Base-by-base conservation (phyloP, 2,888 invertebrate genomes). In the Volucella zonaria region DNA sequence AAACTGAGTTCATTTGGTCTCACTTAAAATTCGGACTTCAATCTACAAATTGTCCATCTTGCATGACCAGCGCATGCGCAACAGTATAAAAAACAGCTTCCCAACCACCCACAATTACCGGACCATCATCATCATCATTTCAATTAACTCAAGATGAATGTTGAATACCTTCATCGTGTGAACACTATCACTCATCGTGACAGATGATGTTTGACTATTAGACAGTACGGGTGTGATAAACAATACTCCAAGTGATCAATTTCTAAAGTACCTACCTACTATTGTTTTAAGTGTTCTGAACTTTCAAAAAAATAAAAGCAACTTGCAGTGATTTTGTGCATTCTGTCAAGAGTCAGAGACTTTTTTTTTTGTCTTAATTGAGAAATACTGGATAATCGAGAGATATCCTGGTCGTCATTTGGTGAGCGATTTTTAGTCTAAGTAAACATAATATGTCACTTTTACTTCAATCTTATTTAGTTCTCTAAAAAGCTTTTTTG, bases 171-270 rank as follows among this genome's bases (percentile, higher is more conserved):
- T 74, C 52, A 45, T 78, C 51, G 62, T 68, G 62, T 74, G 74
- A 68, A 78, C 74, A 79, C 64, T 64, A 82, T 68, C 74, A 82
- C 56, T 74, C 58, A 73, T 68, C 68, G 18, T 70, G 78, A 82
- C 82, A 82, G 82, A 82, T 82, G 74, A 82, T 45, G 45, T 54
- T 82, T 74, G 74, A 58, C 82, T 70, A 82, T 74, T 68, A 74
- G 51, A 52, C 58, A 78, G 82, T 74, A 51, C 78, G 78, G 82
- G 64, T 79, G 78, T 82, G 62, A 58, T 43, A 59, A 64, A 52
- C 15, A 15, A 62, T 38, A 18, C 49, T 80, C 31, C 31, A 31
- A 31, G 11, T 47, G 61, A 49, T 52, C 31, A 56, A 18, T 40
- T 45, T 11, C 2, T 4, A 51, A 31, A 31, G 31, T 31, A 31